Base-by-base conservation (phyloP, 2,797 vertebrate species). In the Myotis myotis region DNA sequence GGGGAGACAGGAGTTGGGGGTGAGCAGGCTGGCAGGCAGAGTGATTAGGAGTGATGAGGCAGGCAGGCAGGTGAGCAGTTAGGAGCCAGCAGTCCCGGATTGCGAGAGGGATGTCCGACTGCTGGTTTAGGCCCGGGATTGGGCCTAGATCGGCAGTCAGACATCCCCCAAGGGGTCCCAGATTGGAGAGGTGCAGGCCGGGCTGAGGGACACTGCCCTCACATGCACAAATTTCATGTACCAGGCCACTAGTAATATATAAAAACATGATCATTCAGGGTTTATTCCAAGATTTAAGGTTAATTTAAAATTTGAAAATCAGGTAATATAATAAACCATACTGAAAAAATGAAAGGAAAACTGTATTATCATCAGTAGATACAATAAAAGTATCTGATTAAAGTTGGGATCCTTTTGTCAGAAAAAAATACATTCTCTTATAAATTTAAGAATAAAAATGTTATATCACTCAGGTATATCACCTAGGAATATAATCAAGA, bases 231-330 rank as follows among this genome's bases (percentile, higher is more conserved):
- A 47, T 47, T 47, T 47, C 3, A 47, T 47, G 47, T 47, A 47
- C 47, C 47, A 1, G 13, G 47, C 47, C 13, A 47, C 47, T 15
- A 47, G 47, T 3, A 75, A 72, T 5, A 51, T 11, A 25, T 15
- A 47, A 76, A 87, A 82, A 62, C 41, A 60, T 49, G 11, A 38
- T 71, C 44, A 92, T 72, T 15, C 2, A 78, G 20, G 12, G 1
- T n/a, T 72, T 74, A 60, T 81, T 28, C 10, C 7, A 11, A 28
- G 19, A 80, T 88, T 15, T 38, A 72, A 72, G 44, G 33, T 53
- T 91, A 74, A 85, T 86, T 51, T 86, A 38, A 28, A n/a, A 68
- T 62, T 53, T 84, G 11, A 87, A 95, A 92, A 76, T 47, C n/a
- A 87, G 53, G 16, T 20, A 94, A 47, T 53, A 10, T 11, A 91